Evolutionary conservation across 2,113 vertebrate genomes (phyloP).

Genomic region (Pelmatolapia mariae): DNA sequence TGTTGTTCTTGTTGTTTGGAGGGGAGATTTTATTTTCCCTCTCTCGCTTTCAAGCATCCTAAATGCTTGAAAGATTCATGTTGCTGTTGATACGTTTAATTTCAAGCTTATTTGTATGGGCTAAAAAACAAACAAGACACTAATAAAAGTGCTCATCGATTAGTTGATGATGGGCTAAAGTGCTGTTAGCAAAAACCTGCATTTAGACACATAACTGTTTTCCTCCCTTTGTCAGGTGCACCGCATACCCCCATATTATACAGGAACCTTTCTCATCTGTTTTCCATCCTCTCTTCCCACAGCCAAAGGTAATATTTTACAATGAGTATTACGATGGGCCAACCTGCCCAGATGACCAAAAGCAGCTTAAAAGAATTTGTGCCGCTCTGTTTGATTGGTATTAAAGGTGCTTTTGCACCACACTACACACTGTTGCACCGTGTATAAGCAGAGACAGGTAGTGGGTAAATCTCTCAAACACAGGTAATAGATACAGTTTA

Average conservation of each 20-base stretch:
- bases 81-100: not conserved
- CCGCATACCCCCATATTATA: not conserved
- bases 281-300: not conserved
- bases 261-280: not conserved
- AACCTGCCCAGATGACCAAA: conserved; percentile 1
- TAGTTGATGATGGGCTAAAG: not conserved
- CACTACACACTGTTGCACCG: not conserved
- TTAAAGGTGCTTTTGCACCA: not conserved
- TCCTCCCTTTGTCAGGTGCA: not conserved
- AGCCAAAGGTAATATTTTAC: conserved; percentile 35
- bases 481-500: not conserved
- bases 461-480: not conserved
- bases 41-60: not conserved
- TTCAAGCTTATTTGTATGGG: not conserved
- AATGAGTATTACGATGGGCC: not conserved
- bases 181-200: not conserved
- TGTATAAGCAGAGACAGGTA: not conserved
- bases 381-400: conserved; percentile 8
- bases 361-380: not conserved
- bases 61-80: not conserved
- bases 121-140: not conserved
- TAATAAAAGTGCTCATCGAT: not conserved
- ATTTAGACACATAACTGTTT: not conserved
- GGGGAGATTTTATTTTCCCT: not conserved
- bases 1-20: not conserved